Percentiles rank a stretch among this genome's conserved stretches.
Evolutionary conservation across 2,888 invertebrate genomes (phyloP).

Genomic region (Scaptomyza parva): DNA sequence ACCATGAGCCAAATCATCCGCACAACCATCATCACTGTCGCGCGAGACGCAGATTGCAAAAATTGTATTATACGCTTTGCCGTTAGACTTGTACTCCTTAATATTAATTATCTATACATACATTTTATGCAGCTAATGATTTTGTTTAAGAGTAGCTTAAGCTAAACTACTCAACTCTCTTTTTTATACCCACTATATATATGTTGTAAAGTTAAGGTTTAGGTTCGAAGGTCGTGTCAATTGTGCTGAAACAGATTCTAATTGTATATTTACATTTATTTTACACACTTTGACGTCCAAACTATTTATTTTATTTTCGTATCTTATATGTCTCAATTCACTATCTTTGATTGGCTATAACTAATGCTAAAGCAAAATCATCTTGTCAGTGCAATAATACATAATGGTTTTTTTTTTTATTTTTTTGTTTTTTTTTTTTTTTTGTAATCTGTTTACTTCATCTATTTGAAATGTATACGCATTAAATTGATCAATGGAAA

Average conservation of each 20-base stretch:
- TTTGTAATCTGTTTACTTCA: conserved; percentile 39
- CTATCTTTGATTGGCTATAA: conserved; percentile 37
- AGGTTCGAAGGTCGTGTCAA: conserved; percentile 47
- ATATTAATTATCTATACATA: conserved; percentile 50
- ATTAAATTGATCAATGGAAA: conserved; percentile 32
- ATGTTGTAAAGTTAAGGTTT: conserved; percentile 27
- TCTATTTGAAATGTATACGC: conserved; percentile 57
- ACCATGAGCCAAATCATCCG: conserved; percentile 70
- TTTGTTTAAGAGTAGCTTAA: conserved; percentile 54
- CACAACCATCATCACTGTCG: conserved; percentile 80
- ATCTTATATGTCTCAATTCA: conserved; percentile 17
- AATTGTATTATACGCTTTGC: conserved; percentile 84
- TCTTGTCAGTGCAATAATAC: conserved; percentile 70
- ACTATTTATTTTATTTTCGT: conserved; percentile 58
- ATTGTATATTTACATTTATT: conserved; percentile 38
- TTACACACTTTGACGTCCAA: conserved; percentile 13
- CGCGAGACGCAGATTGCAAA: conserved; percentile 84
- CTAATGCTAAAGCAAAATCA: conserved; percentile 47
- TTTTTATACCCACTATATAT: conserved; percentile 14
- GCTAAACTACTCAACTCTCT: conserved; percentile 38
- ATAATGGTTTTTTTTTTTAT: conserved; percentile 23
- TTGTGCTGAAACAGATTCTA: conserved; percentile 37
- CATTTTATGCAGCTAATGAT: conserved; percentile 43
- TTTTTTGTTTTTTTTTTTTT: conserved; percentile 3
- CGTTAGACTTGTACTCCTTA: conserved; percentile 79